Percentiles rank a stretch among this genome's conserved stretches.
These are phyloP conservation scores for Caenorhabditis remanei DNA, from an alignment of 1,140 invertebrate species.

Conservation along the genomic window DNA sequence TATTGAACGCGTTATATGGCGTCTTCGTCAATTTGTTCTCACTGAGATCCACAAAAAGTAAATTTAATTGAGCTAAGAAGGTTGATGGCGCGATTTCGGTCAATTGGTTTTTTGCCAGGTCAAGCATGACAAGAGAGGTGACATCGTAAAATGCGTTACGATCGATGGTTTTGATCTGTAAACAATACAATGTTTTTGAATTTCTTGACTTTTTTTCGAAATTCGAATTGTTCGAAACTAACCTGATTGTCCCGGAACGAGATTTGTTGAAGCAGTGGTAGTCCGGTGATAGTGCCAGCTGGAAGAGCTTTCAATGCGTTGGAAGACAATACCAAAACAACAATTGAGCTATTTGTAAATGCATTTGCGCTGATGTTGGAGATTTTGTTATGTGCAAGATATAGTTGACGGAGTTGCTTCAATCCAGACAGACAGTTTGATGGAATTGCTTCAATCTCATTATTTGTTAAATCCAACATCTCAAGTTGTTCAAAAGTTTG, in stretches of 20 bases:
- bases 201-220: too few species aligned
- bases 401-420: conserved; percentile 71
- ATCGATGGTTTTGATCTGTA: conserved; percentile 72
- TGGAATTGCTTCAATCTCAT: conserved; percentile 66
- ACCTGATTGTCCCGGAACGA: conserved; percentile 76
- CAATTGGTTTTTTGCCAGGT: conserved; percentile 74
- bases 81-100: conserved; percentile 74
- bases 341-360: conserved; percentile 74
- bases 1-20: conserved; percentile 75
- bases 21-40: conserved; percentile 73
- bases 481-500: conserved; percentile 75
- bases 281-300: conserved; percentile 68
- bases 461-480: conserved; percentile 76
- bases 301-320: conserved; percentile 70
- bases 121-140: conserved; percentile 73
- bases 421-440: conserved; percentile 73
- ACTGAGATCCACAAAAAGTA: conserved; percentile 74
- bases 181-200: background rate
- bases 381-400: conserved; percentile 74
- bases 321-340: conserved; percentile 70
- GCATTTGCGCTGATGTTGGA: conserved; percentile 67
- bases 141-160: conserved; percentile 74
- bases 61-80: conserved; percentile 73
- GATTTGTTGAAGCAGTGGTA: conserved; percentile 72
- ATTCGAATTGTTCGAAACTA: background rate